These are phyloP conservation scores for Campylomormyrus tamandua DNA, from an alignment of 2,113 vertebrate species.

Conservation along the genomic window DNA sequence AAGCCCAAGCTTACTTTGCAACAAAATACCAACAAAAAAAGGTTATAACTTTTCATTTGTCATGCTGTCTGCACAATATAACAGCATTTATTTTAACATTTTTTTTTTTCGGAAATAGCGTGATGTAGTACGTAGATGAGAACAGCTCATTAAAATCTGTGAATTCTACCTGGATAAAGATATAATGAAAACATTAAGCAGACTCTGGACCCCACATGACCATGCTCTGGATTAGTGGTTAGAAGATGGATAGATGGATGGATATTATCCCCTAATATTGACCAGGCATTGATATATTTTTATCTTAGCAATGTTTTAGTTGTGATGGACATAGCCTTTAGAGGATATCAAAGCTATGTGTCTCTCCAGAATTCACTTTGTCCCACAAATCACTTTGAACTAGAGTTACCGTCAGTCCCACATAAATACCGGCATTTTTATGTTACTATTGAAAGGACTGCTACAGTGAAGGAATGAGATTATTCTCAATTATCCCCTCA, in stretches of 20 bases:
- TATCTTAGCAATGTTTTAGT: background rate
- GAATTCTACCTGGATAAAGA: background rate
- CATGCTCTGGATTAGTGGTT: background rate
- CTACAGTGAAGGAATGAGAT: background rate
- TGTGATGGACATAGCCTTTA: background rate
- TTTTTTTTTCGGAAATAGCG: background rate
- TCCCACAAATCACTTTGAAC: background rate
- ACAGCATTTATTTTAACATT: background rate
- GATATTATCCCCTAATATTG: background rate
- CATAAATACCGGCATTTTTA: background rate
- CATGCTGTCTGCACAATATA: background rate
- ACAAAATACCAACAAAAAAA: background rate
- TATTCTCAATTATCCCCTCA: background rate
- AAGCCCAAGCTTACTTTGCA: background rate
- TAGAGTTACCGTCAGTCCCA: background rate
- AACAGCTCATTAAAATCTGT: background rate
- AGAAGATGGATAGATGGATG: background rate
- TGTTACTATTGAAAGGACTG: background rate
- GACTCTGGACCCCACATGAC: background rate
- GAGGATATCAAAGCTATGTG: background rate
- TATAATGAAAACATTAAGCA: background rate
- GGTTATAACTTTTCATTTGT: background rate
- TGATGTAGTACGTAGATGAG: background rate
- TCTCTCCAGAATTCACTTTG: background rate
- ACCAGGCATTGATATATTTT: background rate